Evolutionary conservation across 1,140 invertebrate genomes (phyloP).

Genomic region (Aphaenogaster ashmeadi): DNA sequence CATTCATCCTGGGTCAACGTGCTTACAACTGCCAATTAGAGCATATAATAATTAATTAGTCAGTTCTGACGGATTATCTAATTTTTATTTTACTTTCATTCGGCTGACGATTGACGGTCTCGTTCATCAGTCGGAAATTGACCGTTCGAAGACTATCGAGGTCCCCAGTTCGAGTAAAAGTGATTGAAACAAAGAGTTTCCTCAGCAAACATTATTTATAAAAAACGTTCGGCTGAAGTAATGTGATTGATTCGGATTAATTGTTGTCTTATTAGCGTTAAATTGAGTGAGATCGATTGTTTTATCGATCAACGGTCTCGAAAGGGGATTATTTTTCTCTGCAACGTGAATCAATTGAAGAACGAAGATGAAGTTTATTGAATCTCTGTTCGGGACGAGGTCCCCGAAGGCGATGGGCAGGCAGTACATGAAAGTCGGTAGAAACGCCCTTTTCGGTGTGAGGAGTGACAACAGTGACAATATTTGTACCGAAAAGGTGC

Average conservation of each 20-base stretch:
- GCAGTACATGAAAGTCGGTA: conserved; percentile 92
- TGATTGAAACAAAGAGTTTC: background rate
- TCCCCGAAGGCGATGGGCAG: conserved; percentile 87
- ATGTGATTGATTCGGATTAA: background rate
- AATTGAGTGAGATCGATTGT: background rate
- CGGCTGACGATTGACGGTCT: background rate
- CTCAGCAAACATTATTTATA: background rate
- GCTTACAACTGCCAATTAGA: background rate
- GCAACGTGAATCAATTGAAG: background rate
- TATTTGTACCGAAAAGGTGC: conserved; percentile 86
- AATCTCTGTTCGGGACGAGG: conserved; percentile 83
- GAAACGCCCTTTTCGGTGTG: conserved; percentile 90
- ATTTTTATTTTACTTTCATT: conserved; percentile 43
- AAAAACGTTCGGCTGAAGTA: background rate
- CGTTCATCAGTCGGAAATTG: background rate
- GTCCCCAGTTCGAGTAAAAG: background rate
- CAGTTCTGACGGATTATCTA: background rate
- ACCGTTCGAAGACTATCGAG: conserved; percentile 9
- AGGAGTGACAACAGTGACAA: conserved; percentile 83
- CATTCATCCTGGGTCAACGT: background rate
- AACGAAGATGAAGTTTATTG: conserved; percentile 85
- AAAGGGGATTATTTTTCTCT: conserved; percentile 8
- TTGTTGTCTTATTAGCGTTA: background rate
- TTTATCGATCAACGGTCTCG: background rate
- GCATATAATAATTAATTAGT: conserved; percentile 22